These are phyloP conservation scores for Psittacara wagleri DNA, from an alignment of 2,113 vertebrate species.

Conservation along the genomic window DNA sequence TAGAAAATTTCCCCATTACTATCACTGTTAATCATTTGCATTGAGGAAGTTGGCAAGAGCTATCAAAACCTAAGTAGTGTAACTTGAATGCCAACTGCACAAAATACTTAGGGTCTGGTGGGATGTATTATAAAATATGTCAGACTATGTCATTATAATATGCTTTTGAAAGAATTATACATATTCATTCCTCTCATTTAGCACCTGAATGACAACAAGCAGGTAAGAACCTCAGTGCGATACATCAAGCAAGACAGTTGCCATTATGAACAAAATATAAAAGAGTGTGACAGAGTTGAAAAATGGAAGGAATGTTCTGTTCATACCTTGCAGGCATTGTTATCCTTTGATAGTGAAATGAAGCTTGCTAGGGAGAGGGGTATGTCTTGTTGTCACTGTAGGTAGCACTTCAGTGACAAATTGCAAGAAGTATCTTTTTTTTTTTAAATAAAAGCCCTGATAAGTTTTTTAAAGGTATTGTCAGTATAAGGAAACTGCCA, in stretches of 20 bases:
- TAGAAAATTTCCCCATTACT: constrained; percentile 56
- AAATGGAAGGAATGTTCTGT: constrained; percentile 66
- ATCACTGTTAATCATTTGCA: constrained; percentile 65
- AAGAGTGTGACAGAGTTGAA: constrained; percentile 63
- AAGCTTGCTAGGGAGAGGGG: constrained; percentile 37
- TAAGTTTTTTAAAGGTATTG: constrained; percentile 56
- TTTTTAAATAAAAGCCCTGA: constrained; percentile 34
- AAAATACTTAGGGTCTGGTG: constrained; percentile 71
- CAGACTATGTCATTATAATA: constrained; percentile 72
- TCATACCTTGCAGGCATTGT: constrained; percentile 53
- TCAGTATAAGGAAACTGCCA: constrained; percentile 12
- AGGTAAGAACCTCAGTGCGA: constrained; percentile 69
- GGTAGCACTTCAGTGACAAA: constrained; percentile 52
- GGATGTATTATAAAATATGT: constrained; percentile 72
- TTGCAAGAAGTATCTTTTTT: constrained; percentile 27
- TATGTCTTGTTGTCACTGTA: constrained; percentile 51
- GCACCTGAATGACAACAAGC: constrained; percentile 74
- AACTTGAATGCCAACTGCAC: constrained; percentile 69
- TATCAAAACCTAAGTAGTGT: constrained; percentile 62
- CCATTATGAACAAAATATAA: constrained; percentile 71
- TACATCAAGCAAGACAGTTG: constrained; percentile 74
- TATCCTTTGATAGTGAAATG: constrained; percentile 73
- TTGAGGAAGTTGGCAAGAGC: constrained; percentile 66
- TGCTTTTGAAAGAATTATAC: constrained; percentile 72
- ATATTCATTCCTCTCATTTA: constrained; percentile 77